These are phyloP conservation scores for Chrysina gloriosa DNA, from an alignment of 2,888 invertebrate genomes.

Conservation along the genomic window DNA sequence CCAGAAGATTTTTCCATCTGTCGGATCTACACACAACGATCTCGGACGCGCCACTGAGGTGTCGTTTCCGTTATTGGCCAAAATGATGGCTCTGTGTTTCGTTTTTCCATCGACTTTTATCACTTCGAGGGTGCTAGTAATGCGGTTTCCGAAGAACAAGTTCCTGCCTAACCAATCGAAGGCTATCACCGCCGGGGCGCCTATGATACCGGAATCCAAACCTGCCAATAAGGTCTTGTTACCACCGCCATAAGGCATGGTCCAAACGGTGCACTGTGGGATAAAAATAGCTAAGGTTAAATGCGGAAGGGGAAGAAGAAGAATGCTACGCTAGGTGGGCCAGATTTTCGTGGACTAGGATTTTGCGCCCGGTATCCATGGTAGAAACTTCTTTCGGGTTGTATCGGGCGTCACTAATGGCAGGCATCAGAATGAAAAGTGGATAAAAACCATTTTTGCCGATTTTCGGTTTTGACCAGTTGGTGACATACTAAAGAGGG, in stretches of 20 bases:
- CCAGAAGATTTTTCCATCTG: constrained; percentile 96
- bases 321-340: too few relatives aligned
- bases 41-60: constrained; percentile 89
- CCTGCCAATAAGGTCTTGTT: constrained; percentile 86
- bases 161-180: constrained; percentile 98
- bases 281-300: too few relatives aligned
- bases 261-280: constrained; percentile 88
- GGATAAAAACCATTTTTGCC: too few relatives aligned
- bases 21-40: constrained; percentile 89
- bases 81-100: constrained; percentile 84
- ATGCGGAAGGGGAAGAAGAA: too few relatives aligned
- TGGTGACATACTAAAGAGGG: too few relatives aligned
- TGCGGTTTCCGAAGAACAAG: constrained; percentile 90
- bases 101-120: constrained; percentile 86
- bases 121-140: constrained; percentile 91
- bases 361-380: too few relatives aligned
- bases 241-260: constrained; percentile 86
- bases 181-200: constrained; percentile 90
- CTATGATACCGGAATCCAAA: constrained; percentile 86
- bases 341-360: too few relatives aligned
- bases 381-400: too few relatives aligned
- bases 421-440: too few relatives aligned
- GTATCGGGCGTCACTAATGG: too few relatives aligned
- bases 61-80: constrained; percentile 89
- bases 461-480: too few relatives aligned